These are phyloP conservation scores for Marcusenius ussheri DNA, from an alignment of 2,113 vertebrate genomes.

Conservation along the genomic window DNA sequence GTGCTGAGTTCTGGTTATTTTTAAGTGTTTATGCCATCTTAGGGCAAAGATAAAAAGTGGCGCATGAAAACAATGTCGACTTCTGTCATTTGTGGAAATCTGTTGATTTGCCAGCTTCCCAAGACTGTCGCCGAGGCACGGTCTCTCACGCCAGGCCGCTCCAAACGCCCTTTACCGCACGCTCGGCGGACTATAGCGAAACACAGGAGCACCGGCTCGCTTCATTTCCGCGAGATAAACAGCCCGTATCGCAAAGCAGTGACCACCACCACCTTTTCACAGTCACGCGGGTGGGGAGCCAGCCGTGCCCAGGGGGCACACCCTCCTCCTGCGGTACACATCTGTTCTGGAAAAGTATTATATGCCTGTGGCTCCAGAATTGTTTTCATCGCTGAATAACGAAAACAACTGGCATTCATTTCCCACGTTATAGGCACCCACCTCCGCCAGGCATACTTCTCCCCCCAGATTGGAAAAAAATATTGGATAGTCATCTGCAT, in stretches of 20 bases:
- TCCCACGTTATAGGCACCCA: neutral
- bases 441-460: neutral
- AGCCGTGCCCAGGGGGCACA: neutral
- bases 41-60: constrained; percentile 53
- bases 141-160: neutral
- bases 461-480: neutral
- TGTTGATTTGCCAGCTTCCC: neutral
- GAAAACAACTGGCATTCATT: neutral
- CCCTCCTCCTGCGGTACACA: neutral
- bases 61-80: constrained; percentile 38
- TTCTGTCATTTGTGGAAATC: constrained; percentile 30
- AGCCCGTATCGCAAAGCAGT: neutral
- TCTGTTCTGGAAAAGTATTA: neutral
- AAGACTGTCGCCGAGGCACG: too few species aligned
- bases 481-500: neutral
- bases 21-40: constrained; percentile 57
- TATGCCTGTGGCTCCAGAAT: neutral
- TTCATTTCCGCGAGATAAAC: neutral
- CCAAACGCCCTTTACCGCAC: neutral
- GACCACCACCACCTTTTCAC: neutral
- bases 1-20: constrained; percentile 50
- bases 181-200: too few species aligned
- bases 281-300: neutral
- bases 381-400: neutral
- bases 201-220: neutral